A percentile compares a stretch with the other conserved stretches of the same genome.
Evolutionary conservation across 2,888 invertebrate genomes (phyloP).

Genomic region (Epinotia demarniana): DNA sequence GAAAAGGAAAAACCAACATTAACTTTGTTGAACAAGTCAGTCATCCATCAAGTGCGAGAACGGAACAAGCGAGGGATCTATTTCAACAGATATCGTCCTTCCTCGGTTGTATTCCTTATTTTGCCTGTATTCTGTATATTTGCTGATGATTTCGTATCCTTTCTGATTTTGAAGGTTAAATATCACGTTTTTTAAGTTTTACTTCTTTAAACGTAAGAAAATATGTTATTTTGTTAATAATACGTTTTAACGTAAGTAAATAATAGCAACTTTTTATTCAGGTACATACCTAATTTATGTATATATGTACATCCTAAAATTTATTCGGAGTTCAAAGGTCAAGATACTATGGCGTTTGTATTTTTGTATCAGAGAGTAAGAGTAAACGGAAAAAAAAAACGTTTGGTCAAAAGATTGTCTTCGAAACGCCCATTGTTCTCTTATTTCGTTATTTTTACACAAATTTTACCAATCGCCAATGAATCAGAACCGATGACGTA

Average conservation of each 20-base stretch:
- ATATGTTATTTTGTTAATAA: no score
- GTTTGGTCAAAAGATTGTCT: background rate
- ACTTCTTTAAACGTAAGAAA: no score
- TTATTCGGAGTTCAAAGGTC: background rate
- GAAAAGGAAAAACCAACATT: conserved; percentile 38
- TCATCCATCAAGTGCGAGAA: conserved; percentile 76
- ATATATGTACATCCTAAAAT: no score
- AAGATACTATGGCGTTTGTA: background rate
- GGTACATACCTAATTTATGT: no score
- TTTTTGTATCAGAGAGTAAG: background rate
- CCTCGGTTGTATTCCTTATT: background rate
- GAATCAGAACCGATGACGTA: conserved; percentile 16
- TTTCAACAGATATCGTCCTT: conserved; percentile 68
- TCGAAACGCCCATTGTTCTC: background rate
- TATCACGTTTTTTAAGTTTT: no score
- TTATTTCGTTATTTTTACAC: background rate
- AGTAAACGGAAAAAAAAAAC: background rate
- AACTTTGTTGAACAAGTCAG: conserved; percentile 60
- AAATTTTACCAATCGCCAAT: background rate
- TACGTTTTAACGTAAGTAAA: background rate
- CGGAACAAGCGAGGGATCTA: conserved; percentile 78
- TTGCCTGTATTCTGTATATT: background rate
- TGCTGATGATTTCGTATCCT: background rate
- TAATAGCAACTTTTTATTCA: background rate
- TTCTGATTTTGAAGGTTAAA: background rate